Conservation (phyloP, 2,113 vertebrate species). For the Myocastor coypus region DNA sequence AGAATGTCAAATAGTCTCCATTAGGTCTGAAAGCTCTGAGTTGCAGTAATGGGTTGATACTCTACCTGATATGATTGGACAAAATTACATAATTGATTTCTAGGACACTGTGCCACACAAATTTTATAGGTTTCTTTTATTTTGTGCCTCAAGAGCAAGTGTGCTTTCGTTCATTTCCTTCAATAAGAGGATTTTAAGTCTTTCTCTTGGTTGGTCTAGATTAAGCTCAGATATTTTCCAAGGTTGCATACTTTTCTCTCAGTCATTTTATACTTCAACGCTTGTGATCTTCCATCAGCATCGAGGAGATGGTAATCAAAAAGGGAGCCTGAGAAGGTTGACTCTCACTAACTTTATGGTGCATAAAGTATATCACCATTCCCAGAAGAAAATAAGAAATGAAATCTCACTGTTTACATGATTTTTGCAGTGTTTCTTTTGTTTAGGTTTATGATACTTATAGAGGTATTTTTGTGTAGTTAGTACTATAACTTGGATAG, state of each 20-base stretch:
- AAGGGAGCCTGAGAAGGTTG: constrained; percentile 2
- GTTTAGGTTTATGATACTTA: neutral
- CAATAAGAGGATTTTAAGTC: constrained; percentile 72
- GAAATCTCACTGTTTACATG: neutral
- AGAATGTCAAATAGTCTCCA: constrained; percentile 86
- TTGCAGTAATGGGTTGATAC: constrained; percentile 86
- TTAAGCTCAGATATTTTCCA: constrained; percentile 58
- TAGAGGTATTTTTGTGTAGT: neutral
- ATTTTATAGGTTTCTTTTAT: constrained; percentile 81
- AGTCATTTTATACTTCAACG: constrained; percentile 62
- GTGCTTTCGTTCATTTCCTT: constrained; percentile 66
- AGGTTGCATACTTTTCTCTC: constrained; percentile 24
- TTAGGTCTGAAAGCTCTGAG: constrained; percentile 85
- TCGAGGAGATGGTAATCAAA: constrained; percentile 20
- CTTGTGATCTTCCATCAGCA: constrained; percentile 46
- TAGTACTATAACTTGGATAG: neutral
- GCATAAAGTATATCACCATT: neutral
- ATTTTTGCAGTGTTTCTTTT: neutral
- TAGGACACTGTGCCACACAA: constrained; percentile 81
- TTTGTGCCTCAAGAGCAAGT: constrained; percentile 77
- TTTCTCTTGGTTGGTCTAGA: constrained; percentile 63
- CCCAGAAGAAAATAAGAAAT: neutral
- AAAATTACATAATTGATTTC: constrained; percentile 87
- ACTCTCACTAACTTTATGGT: neutral
- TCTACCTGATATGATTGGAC: constrained; percentile 86